Conservation (phyloP, 2,113 vertebrate species). For the Campylomormyrus tamandua region DNA sequence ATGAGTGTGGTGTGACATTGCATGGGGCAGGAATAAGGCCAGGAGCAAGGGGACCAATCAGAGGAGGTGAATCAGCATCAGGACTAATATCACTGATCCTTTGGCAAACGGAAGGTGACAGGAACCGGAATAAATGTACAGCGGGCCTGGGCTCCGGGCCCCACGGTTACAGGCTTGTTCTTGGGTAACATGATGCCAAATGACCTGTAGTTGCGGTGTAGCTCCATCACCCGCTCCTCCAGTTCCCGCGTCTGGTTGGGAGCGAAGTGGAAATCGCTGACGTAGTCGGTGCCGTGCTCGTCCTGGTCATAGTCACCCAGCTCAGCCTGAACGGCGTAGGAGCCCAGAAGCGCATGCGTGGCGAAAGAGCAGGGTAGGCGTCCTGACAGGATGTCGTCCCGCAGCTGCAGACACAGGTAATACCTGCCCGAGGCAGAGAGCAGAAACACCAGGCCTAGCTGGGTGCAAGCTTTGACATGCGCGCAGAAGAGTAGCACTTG, state of each 20-base stretch:
- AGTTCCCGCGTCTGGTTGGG: conserved; percentile 92
- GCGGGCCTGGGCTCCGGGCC: neutral
- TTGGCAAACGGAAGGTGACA: neutral
- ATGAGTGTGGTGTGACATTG: neutral
- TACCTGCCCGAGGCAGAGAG: conserved; percentile 66
- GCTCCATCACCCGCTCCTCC: conserved; percentile 94
- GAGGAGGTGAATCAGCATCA: neutral
- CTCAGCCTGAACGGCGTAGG: conserved; percentile 89
- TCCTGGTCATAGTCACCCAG: conserved; percentile 86
- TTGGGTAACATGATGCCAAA: neutral
- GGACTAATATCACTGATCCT: neutral
- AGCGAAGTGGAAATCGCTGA: conserved; percentile 85
- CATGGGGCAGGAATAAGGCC: neutral
- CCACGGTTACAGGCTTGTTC: neutral
- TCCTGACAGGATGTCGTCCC: conserved; percentile 92
- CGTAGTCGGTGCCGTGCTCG: conserved; percentile 81
- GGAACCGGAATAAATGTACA: neutral
- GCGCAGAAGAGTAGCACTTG: neutral
- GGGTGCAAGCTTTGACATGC: conserved; percentile 40
- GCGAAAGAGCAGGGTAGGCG: conserved; percentile 96
- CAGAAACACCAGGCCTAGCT: conserved; percentile 18
- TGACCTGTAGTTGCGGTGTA: conserved; percentile 93
- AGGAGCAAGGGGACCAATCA: neutral
- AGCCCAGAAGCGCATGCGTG: conserved; percentile 90
- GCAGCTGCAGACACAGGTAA: conserved; percentile 96